These are phyloP conservation scores for Bradypodion pumilum DNA, from an alignment of 2,797 vertebrate genomes.

Conservation along the genomic window DNA sequence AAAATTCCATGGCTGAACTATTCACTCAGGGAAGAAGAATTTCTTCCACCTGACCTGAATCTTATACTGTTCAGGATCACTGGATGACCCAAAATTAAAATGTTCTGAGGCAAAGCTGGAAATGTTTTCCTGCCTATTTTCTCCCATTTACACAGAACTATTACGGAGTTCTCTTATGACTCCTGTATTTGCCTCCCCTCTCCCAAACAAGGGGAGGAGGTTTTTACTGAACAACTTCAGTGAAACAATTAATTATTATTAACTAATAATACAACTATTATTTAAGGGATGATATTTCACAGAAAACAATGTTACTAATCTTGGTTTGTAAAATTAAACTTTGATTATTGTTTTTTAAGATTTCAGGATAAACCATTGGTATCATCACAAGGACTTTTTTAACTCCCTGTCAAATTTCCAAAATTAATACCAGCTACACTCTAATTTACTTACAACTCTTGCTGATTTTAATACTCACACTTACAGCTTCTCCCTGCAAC, in stretches of 20 bases:
- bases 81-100: not conserved
- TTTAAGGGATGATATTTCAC: too few relatives aligned
- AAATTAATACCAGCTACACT: not conserved
- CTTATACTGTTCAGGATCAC: not conserved
- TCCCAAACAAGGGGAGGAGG: too few relatives aligned
- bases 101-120: not conserved
- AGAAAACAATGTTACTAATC: too few relatives aligned
- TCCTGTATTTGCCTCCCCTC: too few relatives aligned
- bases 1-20: not conserved
- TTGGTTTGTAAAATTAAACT: too few relatives aligned
- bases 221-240: too few relatives aligned
- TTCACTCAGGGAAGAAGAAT: not conserved
- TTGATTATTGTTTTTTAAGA: not conserved
- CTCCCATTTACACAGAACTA: not conserved
- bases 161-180: not conserved
- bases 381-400: too few relatives aligned
- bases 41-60: not conserved
- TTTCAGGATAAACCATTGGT: not conserved
- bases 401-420: too few relatives aligned
- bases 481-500: too few relatives aligned
- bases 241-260: too few relatives aligned
- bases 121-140: not conserved
- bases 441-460: not conserved
- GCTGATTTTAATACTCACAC: too few relatives aligned
- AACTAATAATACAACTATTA: too few relatives aligned